Evolutionary conservation across 2,797 vertebrate genomes (phyloP).

Genomic region (Apogon talboti): DNA sequence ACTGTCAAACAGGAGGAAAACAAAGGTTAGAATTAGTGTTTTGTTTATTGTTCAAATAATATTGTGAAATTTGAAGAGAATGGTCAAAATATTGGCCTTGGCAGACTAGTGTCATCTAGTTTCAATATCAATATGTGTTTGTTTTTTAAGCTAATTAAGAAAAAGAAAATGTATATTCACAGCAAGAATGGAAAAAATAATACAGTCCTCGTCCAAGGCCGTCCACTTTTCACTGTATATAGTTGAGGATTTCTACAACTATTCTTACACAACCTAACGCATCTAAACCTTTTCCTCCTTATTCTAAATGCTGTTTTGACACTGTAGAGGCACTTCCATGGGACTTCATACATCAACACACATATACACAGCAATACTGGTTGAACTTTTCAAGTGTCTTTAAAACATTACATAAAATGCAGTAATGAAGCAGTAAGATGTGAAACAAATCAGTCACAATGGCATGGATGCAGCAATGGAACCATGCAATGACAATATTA

Average conservation of each 20-base stretch:
- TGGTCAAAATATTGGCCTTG: too few relatives aligned
- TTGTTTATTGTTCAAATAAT: too few relatives aligned
- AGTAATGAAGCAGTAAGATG: constrained; percentile 53
- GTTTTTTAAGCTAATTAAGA: too few relatives aligned
- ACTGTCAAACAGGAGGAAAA: too few relatives aligned
- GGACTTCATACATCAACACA: too few relatives aligned
- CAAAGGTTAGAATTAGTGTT: too few relatives aligned
- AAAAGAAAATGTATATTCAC: too few relatives aligned
- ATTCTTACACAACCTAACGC: neutral
- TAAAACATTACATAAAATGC: constrained; percentile 50
- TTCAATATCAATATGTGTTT: too few relatives aligned
- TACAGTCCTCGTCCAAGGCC: too few relatives aligned
- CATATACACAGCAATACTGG: constrained; percentile 5
- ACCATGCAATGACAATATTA: constrained; percentile 76
- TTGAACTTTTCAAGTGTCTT: neutral
- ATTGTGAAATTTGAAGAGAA: too few relatives aligned
- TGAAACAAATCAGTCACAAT: constrained; percentile 61
- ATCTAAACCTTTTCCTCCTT: neutral
- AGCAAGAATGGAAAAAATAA: too few relatives aligned
- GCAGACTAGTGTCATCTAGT: too few relatives aligned
- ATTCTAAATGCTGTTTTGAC: neutral
- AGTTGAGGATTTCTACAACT: neutral
- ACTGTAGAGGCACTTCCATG: neutral
- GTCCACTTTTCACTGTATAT: neutral
- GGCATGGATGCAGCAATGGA: constrained; percentile 65